Evolutionary conservation across 2,888 invertebrate species (phyloP), one percentile per base, ranked within the genome.

Genomic region (Anthrax anthrax): DNA sequence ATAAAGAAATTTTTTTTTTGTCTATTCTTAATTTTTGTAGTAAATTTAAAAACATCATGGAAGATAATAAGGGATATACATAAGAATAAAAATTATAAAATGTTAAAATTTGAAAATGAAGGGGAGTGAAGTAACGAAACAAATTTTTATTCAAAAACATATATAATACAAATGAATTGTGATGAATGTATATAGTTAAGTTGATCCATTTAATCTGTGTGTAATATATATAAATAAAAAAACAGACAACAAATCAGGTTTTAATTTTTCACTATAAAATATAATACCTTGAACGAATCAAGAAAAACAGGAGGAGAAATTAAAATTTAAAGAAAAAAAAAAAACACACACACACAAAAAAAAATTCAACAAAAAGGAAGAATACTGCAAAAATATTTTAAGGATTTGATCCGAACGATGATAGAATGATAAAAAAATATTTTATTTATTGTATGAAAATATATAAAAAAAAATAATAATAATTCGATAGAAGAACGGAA

Each of bases 401-500:
- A 36, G 42, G 42, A 34, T 12, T 36, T 41, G 38, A 41, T 32
- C 9, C 12, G 29, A 32, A 12, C 12, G 2, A 9, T 32, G 13
- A 32, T 32, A 12, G 29, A 19, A 18, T 34, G 18, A 18, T 3
- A 39, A 10, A 14, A 10, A 16, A n/a, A 17, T 41, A 13, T 34
- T 32, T n/a, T 34, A 18, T 23, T 42, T 42, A 32, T n/a, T n/a
- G n/a, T n/a, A n/a, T n/a, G n/a, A 23, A 23, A 6, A 23, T 23
- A 23, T 23, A 23, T 8, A 23, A 5, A 12, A 12, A 32, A 13
- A 46, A 41, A 46, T 42, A 46, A 38, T 14, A 32, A 38, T 46
- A 46, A 46, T 42, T 42, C 42, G 37, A 37, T 37, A 17, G 29
- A 18, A 43, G 42, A 50, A 44, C 50, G 52, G 52, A 52, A 52